Evolutionary conservation across 35 echinoderm and acorn worm genomes (phyloP), one percentile per base, ranked within the genome.

Genomic region (Acanthaster planci): DNA sequence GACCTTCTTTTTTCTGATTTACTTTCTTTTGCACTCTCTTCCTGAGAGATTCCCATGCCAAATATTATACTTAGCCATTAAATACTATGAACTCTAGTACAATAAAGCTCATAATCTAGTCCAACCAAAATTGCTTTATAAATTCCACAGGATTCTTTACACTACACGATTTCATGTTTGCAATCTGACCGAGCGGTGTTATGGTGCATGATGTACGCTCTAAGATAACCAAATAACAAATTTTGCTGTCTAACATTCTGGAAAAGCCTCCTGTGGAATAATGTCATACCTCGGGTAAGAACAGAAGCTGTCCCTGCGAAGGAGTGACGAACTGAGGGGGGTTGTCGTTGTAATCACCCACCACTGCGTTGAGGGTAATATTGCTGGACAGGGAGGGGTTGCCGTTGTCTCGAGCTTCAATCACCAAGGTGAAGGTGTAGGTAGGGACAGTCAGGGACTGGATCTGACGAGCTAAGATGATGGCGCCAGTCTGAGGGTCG

Each of bases 301-400:
- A 23, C 8, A 93, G 67, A 1, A 40, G 40, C 37, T 89, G 34
- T 8, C 86, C 91, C 34, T 31, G 52, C 8, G 4, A 38, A 1
- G 92, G 92, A 29, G 27, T 7, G 10, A 95, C 67, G 51, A 95
- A 95, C 0, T 80, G 72, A 7, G 93, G 88, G 2, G 75, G 52
- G 27, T 77, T 87, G 79, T 83, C 84, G 42, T 90, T 90, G 10
- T 86, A 67, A 77, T 95, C 90, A 5, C 89, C 89, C 5, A 95
- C 80, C 7, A 42, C 51, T 16, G 90, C 82, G 80, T 84, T 19
- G n/a, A 95, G 78, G 1, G 89, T 84, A 0, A 80, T 82, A 58
- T 87, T 91, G 37, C 88, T 86, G 29, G 32, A 40, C 44, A 90
- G 51, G 10, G 60, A 80, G 8, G 88, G 84, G 55, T 60, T 87